Conservation (phyloP, 2,113 vertebrate species). For the Cnemophilus loriae region DNA sequence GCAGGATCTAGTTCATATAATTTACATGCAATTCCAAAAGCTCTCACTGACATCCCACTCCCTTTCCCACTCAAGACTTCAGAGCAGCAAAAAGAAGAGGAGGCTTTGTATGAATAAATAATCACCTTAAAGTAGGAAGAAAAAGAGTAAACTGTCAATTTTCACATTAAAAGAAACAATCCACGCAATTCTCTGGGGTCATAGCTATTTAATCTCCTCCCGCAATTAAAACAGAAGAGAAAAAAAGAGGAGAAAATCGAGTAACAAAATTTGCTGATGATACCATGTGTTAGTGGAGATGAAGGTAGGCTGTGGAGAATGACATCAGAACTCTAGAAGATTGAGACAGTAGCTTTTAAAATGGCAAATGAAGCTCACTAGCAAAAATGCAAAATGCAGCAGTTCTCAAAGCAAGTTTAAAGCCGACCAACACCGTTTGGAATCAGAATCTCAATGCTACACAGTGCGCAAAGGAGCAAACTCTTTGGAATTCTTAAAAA, state of each 20-base stretch:
- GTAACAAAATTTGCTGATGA: neutral
- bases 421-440: neutral
- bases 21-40: neutral
- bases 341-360: neutral
- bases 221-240: neutral
- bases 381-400: neutral
- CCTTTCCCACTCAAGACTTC: neutral
- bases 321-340: neutral
- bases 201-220: neutral
- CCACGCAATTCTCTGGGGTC: neutral
- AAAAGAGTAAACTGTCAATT: neutral
- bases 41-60: neutral
- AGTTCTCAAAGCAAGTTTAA: neutral
- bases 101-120: neutral
- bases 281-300: neutral
- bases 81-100: neutral
- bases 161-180: neutral
- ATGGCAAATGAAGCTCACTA: neutral
- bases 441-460: neutral
- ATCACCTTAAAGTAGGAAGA: neutral
- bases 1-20: neutral
- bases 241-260: neutral
- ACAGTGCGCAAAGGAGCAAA: neutral
- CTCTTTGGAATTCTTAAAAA: neutral
- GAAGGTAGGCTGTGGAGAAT: neutral